Evolutionary conservation across 2,888 invertebrate genomes (phyloP), one percentile per base, ranked within the genome.

Genomic region (Cacoxenus indagator): DNA sequence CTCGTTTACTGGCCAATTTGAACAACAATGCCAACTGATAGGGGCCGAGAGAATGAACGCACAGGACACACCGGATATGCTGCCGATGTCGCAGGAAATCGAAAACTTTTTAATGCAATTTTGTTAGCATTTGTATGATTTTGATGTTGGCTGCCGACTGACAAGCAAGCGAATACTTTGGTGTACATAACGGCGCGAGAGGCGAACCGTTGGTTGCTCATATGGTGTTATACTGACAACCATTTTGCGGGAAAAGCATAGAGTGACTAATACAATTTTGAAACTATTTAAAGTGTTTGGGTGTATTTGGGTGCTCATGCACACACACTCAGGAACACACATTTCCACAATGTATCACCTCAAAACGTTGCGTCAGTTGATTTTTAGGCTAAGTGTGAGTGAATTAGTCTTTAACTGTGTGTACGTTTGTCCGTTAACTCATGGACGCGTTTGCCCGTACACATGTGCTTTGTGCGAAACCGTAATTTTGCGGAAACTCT

Each of bases 51-150:
- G 57, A 8, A 8, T 11, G 37, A 14, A 37, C 37, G 14, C 5
- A 37, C 9, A 2, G 37, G 37, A 37, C 37, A 17, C 19, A 5
- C 51, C 17, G 45, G 14, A 45, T 62, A 3, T 62, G 45, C 45
- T 24, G 45, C 3, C 22, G 14, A 62, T 62, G 43, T 62, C 61
- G 43, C 61, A 37, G 61, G 61, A 62, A 62, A 62, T 45, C 66
- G 61, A 71, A 81, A 83, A 80, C 75, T 83, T 78, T 71, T 68
- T 83, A 81, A 83, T 81, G 72, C 71, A 79, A 81, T 83, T 83
- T 76, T 68, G 66, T 75, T 76, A 80, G 78, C 77, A 76, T 78
- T 77, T 81, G 71, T 62, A n/a, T 45, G 61, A 62, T 62, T 43
- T 62, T 31, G 31, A 31, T 31, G 31, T 31, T 37, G 37, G 37